Conservation (phyloP, 2,888 invertebrate species). For the Philhelius pedissequus region DNA sequence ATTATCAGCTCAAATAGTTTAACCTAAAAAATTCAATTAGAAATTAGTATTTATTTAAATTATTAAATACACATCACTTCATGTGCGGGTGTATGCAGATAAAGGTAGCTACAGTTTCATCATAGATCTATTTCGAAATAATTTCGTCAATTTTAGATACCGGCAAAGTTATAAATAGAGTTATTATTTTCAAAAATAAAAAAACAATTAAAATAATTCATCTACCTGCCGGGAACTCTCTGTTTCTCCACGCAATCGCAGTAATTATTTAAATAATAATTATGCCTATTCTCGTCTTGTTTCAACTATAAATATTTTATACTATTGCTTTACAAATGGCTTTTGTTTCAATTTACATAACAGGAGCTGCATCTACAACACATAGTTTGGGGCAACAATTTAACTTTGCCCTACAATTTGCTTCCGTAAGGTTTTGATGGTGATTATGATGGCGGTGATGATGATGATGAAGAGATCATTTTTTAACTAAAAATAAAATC, state of each 20-base stretch:
- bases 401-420: constrained; percentile 5
- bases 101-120: too few relatives aligned
- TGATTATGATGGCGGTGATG: constrained; percentile 19
- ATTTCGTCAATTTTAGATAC: too few relatives aligned
- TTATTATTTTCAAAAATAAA: too few relatives aligned
- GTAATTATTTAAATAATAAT: constrained; percentile 53
- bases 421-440: constrained; percentile 1
- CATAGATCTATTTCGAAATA: too few relatives aligned
- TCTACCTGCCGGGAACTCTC: constrained; percentile 12
- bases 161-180: too few relatives aligned
- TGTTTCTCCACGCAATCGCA: not conserved
- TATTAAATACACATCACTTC: too few relatives aligned
- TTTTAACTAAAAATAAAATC: constrained; percentile 3
- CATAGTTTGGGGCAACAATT: constrained; percentile 24
- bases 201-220: constrained; percentile 56
- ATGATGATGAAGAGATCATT: constrained; percentile 60
- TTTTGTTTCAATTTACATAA: not conserved
- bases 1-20: too few relatives aligned
- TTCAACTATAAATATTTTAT: not conserved
- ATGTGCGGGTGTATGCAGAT: too few relatives aligned
- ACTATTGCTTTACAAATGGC: constrained; percentile 8
- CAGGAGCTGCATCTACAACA: constrained; percentile 26
- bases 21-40: too few relatives aligned
- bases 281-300: constrained; percentile 37
- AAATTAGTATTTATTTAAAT: too few relatives aligned